phyloP scores from a whole-genome alignment of 2,797 vertebrate genomes.

The Sebastolobus alascanus region DNA sequence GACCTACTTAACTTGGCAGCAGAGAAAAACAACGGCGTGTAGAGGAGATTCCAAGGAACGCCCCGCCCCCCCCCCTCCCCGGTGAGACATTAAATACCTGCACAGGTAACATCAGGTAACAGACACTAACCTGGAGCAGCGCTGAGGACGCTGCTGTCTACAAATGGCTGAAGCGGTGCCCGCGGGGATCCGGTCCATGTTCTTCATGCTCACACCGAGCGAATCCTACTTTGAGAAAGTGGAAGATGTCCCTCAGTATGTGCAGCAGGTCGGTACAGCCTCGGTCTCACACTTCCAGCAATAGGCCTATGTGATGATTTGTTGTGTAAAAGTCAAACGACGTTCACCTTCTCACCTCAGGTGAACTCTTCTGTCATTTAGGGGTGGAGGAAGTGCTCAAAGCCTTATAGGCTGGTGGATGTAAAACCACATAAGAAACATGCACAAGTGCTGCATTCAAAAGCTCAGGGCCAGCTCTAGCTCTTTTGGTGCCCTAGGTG shows the following conservation, averaged over 20 bases:
- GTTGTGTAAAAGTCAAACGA: neutral
- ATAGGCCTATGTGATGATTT: neutral
- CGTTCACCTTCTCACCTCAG: neutral
- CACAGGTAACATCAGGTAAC: constrained; percentile 37
- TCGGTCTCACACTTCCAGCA: rapidly evolving
- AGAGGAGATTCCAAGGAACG: neutral
- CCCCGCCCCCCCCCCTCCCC: neutral
- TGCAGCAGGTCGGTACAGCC: constrained; percentile 88
- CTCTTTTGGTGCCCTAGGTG: no score
- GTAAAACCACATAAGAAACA: neutral
- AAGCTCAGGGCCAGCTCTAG: neutral
- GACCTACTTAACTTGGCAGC: constrained; percentile 35
- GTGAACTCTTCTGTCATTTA: neutral
- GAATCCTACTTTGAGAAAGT: constrained; percentile 88
- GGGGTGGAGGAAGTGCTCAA: neutral
- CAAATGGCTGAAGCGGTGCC: constrained; percentile 68
- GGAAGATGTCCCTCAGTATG: constrained; percentile 90
- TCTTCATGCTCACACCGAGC: constrained; percentile 87
- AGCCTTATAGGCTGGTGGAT: neutral
- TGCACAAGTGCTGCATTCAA: neutral
- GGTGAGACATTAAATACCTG: constrained; percentile 24
- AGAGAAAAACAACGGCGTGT: neutral
- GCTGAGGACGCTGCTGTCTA: neutral
- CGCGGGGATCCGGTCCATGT: constrained; percentile 84
- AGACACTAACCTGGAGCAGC: neutral